Evolutionary conservation across 2,888 invertebrate genomes (phyloP).

Genomic region (Ceraclea dissimilis): DNA sequence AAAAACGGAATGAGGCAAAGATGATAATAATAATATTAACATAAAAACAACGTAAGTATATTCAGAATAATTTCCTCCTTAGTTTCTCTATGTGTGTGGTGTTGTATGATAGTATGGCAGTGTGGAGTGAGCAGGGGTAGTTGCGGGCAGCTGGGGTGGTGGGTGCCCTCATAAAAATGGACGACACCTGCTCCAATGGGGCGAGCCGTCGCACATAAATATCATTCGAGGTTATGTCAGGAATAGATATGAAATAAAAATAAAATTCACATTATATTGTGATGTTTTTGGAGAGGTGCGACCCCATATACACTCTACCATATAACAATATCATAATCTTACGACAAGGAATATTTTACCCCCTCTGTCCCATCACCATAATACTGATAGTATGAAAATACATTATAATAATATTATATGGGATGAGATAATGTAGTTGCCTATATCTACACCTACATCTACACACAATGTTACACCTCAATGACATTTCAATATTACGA

Average conservation of each 20-base stretch:
- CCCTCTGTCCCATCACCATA: no score
- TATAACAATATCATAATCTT: not conserved
- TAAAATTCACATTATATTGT: constrained; percentile 25
- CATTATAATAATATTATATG: no score
- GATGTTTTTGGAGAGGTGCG: constrained; percentile 18
- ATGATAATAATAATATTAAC: not conserved
- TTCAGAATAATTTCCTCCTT: not conserved
- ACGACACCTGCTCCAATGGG: constrained; percentile 27
- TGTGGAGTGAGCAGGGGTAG: not conserved
- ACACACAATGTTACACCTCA: no score
- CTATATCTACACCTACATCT: no score
- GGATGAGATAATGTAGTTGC: no score
- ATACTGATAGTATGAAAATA: no score
- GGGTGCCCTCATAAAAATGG: constrained; percentile 25
- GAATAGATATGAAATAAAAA: constrained; percentile 26
- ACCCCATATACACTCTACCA: not conserved
- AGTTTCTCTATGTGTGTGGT: not conserved
- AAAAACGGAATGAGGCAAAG: not conserved
- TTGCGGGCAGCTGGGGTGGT: not conserved
- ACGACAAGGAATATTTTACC: not conserved
- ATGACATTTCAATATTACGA: no score
- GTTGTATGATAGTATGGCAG: not conserved
- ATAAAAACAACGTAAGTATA: not conserved
- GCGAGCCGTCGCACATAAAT: constrained; percentile 26
- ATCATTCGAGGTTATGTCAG: constrained; percentile 27